phyloP scores from a whole-genome alignment of 92 coral and sea anemone species.

The Epizoanthus scotinus region DNA sequence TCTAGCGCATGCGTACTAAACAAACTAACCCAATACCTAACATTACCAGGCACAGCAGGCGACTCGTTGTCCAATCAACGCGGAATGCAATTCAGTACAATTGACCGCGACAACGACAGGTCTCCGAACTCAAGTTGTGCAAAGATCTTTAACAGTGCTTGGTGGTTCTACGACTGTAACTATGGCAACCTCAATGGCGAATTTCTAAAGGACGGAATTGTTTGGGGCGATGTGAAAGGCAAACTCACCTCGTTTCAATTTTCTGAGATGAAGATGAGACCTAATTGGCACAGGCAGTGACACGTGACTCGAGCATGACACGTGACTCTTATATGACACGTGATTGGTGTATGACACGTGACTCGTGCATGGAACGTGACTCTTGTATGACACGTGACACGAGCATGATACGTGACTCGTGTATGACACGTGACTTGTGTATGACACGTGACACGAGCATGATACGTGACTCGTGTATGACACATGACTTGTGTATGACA shows the following conservation, averaged over 20 bases:
- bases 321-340: too few relatives aligned
- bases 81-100: constrained; percentile 26
- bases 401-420: too few relatives aligned
- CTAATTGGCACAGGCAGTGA: neutral
- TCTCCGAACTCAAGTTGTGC: constrained; percentile 6
- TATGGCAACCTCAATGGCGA: constrained; percentile 40
- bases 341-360: too few relatives aligned
- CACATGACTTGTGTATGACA: too few relatives aligned
- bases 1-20: too few relatives aligned
- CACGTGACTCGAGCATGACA: too few relatives aligned
- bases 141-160: neutral
- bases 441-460: too few relatives aligned
- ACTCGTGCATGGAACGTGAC: too few relatives aligned
- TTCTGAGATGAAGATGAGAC: constrained; percentile 24
- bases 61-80: constrained; percentile 38
- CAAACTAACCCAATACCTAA: neutral
- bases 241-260: neutral
- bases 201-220: neutral
- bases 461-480: too few relatives aligned
- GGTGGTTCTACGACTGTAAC: constrained; percentile 40
- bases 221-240: constrained; percentile 15
- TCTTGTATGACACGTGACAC: too few relatives aligned
- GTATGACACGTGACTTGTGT: too few relatives aligned
- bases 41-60: constrained; percentile 20
- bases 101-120: constrained; percentile 26